These are phyloP conservation scores for Idris sp. DNA, from an alignment of 1,140 invertebrate genomes.

Conservation along the genomic window DNA sequence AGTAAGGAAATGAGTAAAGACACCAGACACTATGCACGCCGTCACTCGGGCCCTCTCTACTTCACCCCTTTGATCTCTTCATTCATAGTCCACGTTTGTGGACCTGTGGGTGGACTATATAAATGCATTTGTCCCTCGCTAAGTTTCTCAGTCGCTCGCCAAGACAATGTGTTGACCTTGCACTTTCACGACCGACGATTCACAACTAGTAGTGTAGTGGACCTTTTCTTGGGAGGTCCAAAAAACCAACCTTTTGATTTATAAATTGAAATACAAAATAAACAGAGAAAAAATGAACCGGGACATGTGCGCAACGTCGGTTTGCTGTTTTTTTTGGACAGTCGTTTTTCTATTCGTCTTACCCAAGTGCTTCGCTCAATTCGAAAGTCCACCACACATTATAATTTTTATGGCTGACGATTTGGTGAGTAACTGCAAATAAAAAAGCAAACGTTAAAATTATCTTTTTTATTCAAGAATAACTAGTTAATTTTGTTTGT, in stretches of 20 bases:
- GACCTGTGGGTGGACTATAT: constrained; percentile 74
- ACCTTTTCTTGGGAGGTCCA: not conserved
- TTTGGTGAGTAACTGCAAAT: constrained; percentile 75
- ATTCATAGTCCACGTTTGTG: constrained; percentile 64
- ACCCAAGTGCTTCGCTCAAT: constrained; percentile 57
- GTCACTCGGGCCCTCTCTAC: constrained; percentile 51
- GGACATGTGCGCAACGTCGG: constrained; percentile 32
- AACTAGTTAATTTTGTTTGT: not conserved
- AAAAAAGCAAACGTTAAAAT: no score
- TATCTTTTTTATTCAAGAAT: no score
- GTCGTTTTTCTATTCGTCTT: constrained; percentile 23
- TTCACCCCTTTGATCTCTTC: constrained; percentile 61
- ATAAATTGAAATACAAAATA: no score
- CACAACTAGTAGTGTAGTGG: constrained; percentile 29
- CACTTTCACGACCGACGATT: constrained; percentile 24
- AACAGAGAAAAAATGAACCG: no score
- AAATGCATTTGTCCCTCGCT: constrained; percentile 67
- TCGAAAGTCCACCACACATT: constrained; percentile 77
- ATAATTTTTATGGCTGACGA: constrained; percentile 82
- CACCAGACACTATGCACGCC: constrained; percentile 47
- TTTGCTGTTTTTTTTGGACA: constrained; percentile 26
- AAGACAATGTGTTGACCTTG: constrained; percentile 63
- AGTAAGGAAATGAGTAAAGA: constrained; percentile 61
- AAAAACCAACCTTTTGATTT: not conserved
- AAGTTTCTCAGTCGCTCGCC: constrained; percentile 59